Evolutionary conservation across 2,797 vertebrate species (phyloP).

Genomic region (Orientallactaga sibirica): DNA sequence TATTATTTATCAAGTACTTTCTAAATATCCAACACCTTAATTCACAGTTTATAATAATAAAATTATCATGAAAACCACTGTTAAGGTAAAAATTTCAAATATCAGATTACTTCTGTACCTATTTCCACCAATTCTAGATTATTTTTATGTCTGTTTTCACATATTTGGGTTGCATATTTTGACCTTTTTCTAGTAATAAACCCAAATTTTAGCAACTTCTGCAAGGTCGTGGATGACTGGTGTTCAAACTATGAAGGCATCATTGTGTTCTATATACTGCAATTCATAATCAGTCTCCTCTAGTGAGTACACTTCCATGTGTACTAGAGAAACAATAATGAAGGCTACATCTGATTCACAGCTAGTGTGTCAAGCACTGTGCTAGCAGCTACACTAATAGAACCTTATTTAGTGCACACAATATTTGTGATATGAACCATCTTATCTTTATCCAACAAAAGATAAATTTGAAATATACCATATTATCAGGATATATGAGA

Average conservation of each 20-base stretch:
- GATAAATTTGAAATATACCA: not conserved
- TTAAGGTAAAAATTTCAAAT: constrained; percentile 14
- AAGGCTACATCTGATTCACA: not conserved
- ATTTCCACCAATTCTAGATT: not conserved
- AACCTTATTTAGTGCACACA: not conserved
- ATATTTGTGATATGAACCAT: not conserved
- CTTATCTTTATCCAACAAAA: constrained; percentile 34
- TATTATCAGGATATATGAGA: not conserved
- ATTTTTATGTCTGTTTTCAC: not conserved
- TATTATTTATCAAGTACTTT: not conserved
- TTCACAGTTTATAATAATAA: constrained; percentile 14
- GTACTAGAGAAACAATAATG: constrained; percentile 41
- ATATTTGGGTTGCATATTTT: not conserved
- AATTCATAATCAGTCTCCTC: constrained; percentile 11
- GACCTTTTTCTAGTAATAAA: constrained; percentile 21
- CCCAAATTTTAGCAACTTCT: constrained; percentile 17
- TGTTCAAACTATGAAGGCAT: not conserved
- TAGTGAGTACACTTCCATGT: not conserved
- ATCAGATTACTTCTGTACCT: not conserved
- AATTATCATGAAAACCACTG: not conserved
- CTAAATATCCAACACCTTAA: not conserved
- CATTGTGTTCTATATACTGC: not conserved
- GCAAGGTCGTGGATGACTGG: not conserved
- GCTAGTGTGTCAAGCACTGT: not conserved
- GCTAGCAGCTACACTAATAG: not conserved